A percentile compares a stretch with the other conserved stretches of the same genome.
phyloP scores from a whole-genome alignment of 2,113 vertebrate genomes.

The Pelvicachromis taeniatus region DNA sequence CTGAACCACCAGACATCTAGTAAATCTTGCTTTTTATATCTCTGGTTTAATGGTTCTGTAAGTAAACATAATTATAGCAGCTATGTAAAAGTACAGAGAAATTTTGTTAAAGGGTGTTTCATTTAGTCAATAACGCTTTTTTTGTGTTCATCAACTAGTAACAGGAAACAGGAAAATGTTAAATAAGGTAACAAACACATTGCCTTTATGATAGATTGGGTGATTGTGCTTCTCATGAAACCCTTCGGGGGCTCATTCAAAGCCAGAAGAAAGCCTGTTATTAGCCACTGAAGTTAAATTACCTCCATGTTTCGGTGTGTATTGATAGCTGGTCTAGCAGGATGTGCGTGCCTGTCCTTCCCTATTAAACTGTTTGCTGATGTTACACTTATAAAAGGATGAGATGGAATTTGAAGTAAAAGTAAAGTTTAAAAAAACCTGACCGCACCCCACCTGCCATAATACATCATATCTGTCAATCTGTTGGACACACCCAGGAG shows the following conservation, averaged over 20 bases:
- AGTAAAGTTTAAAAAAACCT: background rate
- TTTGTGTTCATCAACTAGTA: background rate
- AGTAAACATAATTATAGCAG: background rate
- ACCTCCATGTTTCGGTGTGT: fast-evolving
- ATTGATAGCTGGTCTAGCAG: background rate
- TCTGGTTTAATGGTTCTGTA: background rate
- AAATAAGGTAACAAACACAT: background rate
- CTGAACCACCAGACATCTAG: background rate
- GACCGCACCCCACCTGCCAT: background rate
- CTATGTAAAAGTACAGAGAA: background rate
- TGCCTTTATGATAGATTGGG: background rate
- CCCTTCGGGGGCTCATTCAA: background rate
- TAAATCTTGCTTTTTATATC: background rate
- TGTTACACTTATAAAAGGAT: background rate
- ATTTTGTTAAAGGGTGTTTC: background rate
- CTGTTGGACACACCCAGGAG: background rate
- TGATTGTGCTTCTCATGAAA: background rate
- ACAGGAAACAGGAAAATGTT: background rate
- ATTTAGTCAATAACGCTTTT: background rate
- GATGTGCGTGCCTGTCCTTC: background rate
- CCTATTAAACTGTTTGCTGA: background rate
- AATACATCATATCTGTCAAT: background rate
- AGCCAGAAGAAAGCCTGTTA: background rate
- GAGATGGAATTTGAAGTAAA: background rate
- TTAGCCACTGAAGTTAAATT: background rate